A percentile compares a stretch with the other conserved stretches of the same genome.
Evolutionary conservation across 2,113 vertebrate genomes (phyloP).

Genomic region (Aspidoscelis tigris): DNA sequence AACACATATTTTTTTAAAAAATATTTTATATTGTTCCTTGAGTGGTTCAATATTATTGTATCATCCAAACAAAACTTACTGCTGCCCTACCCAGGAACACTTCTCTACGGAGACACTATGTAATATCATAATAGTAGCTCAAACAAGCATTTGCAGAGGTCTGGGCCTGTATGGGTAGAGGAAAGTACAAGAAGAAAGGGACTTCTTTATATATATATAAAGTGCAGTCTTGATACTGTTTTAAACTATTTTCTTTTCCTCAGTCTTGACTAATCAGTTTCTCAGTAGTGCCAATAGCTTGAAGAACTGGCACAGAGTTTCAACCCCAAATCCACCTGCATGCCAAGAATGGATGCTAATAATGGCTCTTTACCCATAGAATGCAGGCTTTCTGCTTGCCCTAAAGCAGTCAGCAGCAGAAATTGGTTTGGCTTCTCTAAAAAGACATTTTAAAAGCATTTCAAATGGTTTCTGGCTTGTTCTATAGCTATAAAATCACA

Average conservation of each 20-base stretch:
- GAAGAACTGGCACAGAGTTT: not conserved
- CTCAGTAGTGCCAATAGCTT: slow-evolving; percentile 40
- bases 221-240: not conserved
- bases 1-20: not conserved
- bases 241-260: slow-evolving; percentile 23
- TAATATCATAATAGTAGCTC: not conserved
- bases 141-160: not conserved
- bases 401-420: slow-evolving; percentile 60
- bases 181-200: not conserved
- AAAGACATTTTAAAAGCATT: slow-evolving; percentile 63
- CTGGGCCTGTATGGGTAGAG: too few relatives aligned
- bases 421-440: slow-evolving; percentile 63
- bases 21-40: not conserved
- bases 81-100: not conserved
- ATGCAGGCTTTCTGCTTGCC: slow-evolving; percentile 56
- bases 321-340: slow-evolving; percentile 39
- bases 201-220: not conserved
- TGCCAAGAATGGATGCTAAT: slow-evolving; percentile 57
- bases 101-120: not conserved
- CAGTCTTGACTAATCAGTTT: slow-evolving; percentile 1
- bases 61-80: not conserved
- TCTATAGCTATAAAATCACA: slow-evolving; percentile 58
- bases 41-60: not conserved
- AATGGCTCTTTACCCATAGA: slow-evolving; percentile 50
- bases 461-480: slow-evolving; percentile 61